Conservation (phyloP, 1,140 invertebrate genomes). For the Pseudomyrmex concolor region DNA sequence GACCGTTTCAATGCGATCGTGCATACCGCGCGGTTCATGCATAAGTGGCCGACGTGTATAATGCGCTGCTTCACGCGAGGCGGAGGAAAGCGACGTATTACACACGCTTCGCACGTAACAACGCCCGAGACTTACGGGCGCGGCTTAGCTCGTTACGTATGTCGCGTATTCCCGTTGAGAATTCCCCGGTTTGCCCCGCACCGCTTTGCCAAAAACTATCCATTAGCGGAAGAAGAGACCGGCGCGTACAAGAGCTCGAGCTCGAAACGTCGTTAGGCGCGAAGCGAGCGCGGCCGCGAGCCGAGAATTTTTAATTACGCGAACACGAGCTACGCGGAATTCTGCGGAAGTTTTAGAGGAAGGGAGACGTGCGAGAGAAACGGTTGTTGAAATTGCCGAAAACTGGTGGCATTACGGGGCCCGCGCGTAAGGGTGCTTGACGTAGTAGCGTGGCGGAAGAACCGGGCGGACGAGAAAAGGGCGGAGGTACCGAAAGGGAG, state of each 20-base stretch:
- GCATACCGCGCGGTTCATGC: constrained; percentile 23
- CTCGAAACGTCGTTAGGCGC: constrained; percentile 6
- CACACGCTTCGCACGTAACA: constrained; percentile 44
- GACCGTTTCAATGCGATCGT: constrained; percentile 41
- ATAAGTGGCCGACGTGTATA: constrained; percentile 22
- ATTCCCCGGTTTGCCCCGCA: neutral
- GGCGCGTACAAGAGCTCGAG: constrained; percentile 8
- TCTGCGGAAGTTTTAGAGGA: neutral
- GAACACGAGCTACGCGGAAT: constrained; percentile 35
- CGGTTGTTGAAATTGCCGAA: constrained; percentile 24
- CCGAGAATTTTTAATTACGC: constrained; percentile 48
- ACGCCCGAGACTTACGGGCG: constrained; percentile 7
- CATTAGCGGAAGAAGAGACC: constrained; percentile 11
- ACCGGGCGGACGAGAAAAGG: constrained; percentile 44
- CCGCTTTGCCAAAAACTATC: constrained; percentile 36
- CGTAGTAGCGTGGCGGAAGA: neutral
- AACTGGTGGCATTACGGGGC: constrained; percentile 16
- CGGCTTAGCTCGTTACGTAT: constrained; percentile 47
- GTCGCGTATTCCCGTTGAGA: constrained; percentile 5
- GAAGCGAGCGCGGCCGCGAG: constrained; percentile 8
- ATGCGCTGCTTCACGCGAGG: constrained; percentile 29
- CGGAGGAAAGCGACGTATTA: constrained; percentile 25
- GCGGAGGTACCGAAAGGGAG: constrained; percentile 36
- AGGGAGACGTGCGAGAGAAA: neutral
- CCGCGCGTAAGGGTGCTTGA: neutral